A percentile compares a stretch with the other conserved stretches of the same genome.
phyloP scores from a whole-genome alignment of 1,140 invertebrate genomes.

The Halesus radiatus region DNA sequence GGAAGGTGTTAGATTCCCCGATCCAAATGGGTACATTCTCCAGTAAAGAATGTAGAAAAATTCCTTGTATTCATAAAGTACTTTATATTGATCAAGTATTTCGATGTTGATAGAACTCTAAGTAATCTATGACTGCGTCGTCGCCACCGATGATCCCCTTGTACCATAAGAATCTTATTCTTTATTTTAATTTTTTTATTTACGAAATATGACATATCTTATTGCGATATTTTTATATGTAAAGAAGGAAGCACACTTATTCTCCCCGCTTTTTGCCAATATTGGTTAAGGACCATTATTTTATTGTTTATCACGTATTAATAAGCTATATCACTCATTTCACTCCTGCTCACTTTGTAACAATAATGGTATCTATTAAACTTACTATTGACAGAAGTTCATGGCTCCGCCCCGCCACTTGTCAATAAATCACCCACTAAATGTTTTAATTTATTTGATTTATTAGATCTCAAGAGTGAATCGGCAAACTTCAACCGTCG shows the following conservation, averaged over 20 bases:
- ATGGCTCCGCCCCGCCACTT: too few relatives aligned
- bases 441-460: too few relatives aligned
- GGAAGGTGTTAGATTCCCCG: neutral
- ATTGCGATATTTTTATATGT: conserved; percentile 35
- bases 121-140: conserved; percentile 5
- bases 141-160: neutral
- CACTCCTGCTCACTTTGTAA: too few relatives aligned
- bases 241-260: neutral
- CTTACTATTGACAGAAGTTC: too few relatives aligned
- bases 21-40: conserved; percentile 14
- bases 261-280: neutral
- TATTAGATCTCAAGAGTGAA: too few relatives aligned
- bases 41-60: conserved; percentile 48
- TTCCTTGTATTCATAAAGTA: conserved; percentile 47
- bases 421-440: too few relatives aligned
- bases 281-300: neutral
- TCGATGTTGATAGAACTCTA: neutral
- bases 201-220: conserved; percentile 29
- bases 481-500: too few relatives aligned
- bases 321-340: too few relatives aligned
- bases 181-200: conserved; percentile 31
- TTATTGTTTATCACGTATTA: neutral
- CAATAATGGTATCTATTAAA: too few relatives aligned
- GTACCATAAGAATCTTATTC: conserved; percentile 29
- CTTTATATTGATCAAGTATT: conserved; percentile 43